phyloP scores from a whole-genome alignment of 1,140 invertebrate genomes.

The Cataglyphis hispanica region DNA sequence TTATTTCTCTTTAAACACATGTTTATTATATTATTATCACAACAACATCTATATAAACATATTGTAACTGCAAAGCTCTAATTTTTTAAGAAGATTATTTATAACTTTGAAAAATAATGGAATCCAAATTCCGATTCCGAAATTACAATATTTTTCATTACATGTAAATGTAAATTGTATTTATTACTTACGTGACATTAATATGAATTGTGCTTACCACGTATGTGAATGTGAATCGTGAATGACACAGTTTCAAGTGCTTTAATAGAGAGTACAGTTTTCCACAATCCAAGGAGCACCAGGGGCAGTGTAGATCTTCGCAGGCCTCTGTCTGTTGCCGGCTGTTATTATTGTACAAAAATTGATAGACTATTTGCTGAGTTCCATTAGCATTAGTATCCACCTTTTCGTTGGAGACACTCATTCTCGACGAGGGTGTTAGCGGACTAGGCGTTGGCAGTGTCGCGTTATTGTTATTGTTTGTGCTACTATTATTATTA shows the following conservation, averaged over 20 bases:
- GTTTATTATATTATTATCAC: not conserved
- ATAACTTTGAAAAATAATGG: not conserved
- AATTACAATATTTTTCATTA: not conserved
- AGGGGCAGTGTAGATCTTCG: slow-evolving; percentile 96
- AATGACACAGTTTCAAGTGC: slow-evolving; percentile 97
- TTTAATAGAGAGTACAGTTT: slow-evolving; percentile 96
- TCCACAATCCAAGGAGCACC: slow-evolving; percentile 97
- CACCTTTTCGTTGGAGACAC: slow-evolving; percentile 77
- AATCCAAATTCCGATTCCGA: not conserved
- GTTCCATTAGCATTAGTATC: slow-evolving; percentile 80
- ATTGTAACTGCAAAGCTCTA: not conserved
- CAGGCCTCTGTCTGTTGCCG: slow-evolving; percentile 97
- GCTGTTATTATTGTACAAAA: slow-evolving; percentile 97
- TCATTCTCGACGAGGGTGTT: slow-evolving; percentile 81
- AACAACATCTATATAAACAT: not conserved
- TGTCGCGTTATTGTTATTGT: slow-evolving; percentile 82
- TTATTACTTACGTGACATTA: not conserved
- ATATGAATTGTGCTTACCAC: slow-evolving; percentile 88
- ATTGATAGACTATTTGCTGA: slow-evolving; percentile 96
- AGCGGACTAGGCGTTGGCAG: slow-evolving; percentile 83
- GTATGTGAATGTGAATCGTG: slow-evolving; percentile 97
- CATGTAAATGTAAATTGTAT: not conserved
- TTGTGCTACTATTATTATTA: slow-evolving; percentile 78
- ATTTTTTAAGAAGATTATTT: not conserved
- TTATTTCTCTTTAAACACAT: not conserved